phyloP scores from a whole-genome alignment of 2,797 vertebrate species.

The Malurus leucopterus region DNA sequence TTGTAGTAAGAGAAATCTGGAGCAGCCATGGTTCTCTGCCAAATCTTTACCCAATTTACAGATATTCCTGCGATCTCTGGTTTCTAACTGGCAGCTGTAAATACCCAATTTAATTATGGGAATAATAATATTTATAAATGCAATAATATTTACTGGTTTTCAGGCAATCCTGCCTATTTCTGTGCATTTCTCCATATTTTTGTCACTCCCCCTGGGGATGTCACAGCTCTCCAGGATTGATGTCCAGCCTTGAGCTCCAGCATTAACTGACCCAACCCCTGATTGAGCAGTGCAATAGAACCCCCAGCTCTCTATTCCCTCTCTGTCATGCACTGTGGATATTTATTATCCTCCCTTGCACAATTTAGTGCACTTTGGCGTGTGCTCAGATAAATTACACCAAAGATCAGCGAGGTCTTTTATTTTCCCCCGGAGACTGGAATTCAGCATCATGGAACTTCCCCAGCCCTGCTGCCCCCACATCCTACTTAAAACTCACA shows the following conservation, averaged over 20 bases:
- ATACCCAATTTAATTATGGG: neutral
- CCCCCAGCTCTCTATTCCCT: neutral
- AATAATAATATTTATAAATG: neutral
- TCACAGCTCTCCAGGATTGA: constrained; percentile 13
- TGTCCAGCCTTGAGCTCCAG: constrained; percentile 21
- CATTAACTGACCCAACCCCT: constrained; percentile 38
- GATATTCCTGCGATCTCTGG: neutral
- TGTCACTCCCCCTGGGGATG: neutral
- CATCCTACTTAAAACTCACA: neutral
- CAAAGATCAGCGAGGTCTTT: constrained; percentile 23
- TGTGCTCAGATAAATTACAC: constrained; percentile 42
- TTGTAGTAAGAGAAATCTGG: neutral
- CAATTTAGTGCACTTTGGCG: constrained; percentile 40
- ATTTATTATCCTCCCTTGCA: constrained; percentile 51
- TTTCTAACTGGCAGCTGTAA: neutral
- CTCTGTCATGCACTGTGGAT: constrained; percentile 21
- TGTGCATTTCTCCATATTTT: neutral
- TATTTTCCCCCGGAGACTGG: constrained; percentile 8
- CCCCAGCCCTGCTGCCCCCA: neutral
- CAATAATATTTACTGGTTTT: neutral
- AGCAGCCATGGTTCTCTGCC: neutral
- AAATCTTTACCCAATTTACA: neutral
- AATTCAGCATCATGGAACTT: neutral
- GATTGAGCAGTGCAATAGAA: constrained; percentile 27
- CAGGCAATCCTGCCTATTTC: neutral